Conservation (phyloP, 2,888 invertebrate genomes). For the Diabrotica balteata region DNA sequence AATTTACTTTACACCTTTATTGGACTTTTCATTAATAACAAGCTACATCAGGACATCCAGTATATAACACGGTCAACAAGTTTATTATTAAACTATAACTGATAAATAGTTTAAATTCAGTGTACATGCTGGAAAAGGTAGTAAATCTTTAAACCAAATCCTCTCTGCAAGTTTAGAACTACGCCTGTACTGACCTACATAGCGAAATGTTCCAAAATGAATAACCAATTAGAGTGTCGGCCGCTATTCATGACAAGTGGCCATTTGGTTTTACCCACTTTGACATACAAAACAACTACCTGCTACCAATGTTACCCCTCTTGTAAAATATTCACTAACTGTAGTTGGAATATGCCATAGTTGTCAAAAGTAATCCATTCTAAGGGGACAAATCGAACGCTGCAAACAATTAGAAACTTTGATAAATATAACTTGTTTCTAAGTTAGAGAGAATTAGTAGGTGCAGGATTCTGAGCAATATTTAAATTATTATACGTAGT, state of each 20-base stretch:
- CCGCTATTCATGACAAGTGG: slow-evolving; percentile 9
- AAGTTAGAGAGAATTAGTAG: neutral
- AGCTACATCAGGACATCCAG: no score
- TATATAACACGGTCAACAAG: no score
- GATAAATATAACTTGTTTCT: slow-evolving; percentile 21
- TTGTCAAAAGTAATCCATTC: slow-evolving; percentile 35
- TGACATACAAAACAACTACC: slow-evolving; percentile 2
- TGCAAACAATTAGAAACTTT: slow-evolving; percentile 38
- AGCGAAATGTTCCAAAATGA: neutral
- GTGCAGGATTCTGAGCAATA: slow-evolving; percentile 1
- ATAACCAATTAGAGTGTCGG: slow-evolving; percentile 1
- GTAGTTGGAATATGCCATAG: slow-evolving; percentile 14
- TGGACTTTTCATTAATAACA: no score
- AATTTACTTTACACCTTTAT: no score
- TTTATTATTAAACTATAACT: no score
- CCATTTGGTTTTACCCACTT: neutral
- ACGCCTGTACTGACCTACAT: no score
- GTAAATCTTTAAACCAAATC: no score
- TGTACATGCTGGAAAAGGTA: no score
- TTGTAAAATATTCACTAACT: slow-evolving; percentile 12
- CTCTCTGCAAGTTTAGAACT: no score
- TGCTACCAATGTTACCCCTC: neutral
- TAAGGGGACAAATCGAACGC: slow-evolving; percentile 37
- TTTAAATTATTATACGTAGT: neutral
- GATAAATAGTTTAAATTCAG: no score